Evolutionary conservation across 2,888 invertebrate genomes (phyloP).

Genomic region (Brachyptera putata): DNA sequence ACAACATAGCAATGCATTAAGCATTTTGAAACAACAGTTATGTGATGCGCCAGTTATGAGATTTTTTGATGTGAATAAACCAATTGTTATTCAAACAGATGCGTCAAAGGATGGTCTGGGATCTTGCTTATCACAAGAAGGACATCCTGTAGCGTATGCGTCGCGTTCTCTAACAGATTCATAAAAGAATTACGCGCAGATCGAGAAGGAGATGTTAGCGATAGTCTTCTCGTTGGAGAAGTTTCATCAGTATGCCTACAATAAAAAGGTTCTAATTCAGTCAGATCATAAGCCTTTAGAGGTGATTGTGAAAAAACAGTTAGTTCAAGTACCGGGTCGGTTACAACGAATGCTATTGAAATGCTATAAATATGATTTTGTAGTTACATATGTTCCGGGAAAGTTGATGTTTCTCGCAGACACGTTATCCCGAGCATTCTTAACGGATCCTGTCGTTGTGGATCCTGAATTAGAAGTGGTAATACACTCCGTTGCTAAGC

Average conservation of each 20-base stretch:
- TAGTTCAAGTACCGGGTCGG: background rate
- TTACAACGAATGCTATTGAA: slow-evolving; percentile 11
- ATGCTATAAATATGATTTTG: background rate
- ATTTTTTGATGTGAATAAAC: background rate
- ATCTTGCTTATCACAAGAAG: slow-evolving; percentile 2
- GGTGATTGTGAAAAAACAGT: background rate
- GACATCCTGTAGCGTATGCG: background rate
- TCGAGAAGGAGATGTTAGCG: slow-evolving; percentile 10
- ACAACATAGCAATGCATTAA: slow-evolving; percentile 18
- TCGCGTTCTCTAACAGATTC: background rate
- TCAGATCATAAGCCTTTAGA: slow-evolving; percentile 19
- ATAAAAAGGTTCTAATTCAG: background rate
- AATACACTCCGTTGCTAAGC: slow-evolving; percentile 1
- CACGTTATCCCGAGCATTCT: slow-evolving; percentile 13
- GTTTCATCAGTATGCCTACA: slow-evolving; percentile 11
- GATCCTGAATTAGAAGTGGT: slow-evolving; percentile 14
- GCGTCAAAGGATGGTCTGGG: background rate
- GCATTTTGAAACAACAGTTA: slow-evolving; percentile 24
- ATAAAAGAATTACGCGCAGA: background rate
- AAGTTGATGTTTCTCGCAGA: slow-evolving; percentile 12
- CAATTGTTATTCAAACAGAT: background rate
- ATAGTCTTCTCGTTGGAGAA: slow-evolving; percentile 8
- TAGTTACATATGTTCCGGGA: slow-evolving; percentile 13
- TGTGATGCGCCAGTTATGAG: slow-evolving; percentile 20
- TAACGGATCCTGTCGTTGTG: background rate